phyloP scores from a whole-genome alignment of 1,140 invertebrate genomes.

The Drosophila paulistorum region DNA sequence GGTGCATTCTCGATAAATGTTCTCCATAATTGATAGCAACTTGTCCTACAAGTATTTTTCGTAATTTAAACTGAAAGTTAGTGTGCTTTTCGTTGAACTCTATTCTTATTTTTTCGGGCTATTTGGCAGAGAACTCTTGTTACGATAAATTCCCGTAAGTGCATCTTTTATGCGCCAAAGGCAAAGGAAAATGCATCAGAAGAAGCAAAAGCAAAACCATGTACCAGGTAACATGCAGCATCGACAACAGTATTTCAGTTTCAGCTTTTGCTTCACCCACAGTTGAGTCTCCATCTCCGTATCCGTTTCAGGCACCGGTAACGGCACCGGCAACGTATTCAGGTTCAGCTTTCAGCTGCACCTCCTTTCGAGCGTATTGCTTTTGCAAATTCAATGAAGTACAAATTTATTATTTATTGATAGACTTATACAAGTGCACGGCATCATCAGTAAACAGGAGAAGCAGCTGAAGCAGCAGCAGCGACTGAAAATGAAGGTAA shows the following conservation, averaged over 20 bases:
- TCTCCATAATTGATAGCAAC: too few relatives aligned
- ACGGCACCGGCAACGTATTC: background rate
- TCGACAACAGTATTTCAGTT: background rate
- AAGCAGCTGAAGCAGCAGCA: background rate
- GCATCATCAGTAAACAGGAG: conserved; percentile 17
- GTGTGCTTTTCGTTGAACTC: background rate
- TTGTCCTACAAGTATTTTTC: background rate
- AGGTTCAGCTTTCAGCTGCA: conserved; percentile 24
- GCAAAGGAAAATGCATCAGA: conserved; percentile 48
- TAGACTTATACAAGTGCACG: conserved; percentile 67
- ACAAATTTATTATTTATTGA: conserved; percentile 77
- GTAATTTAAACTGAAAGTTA: background rate
- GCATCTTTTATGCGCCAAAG: conserved; percentile 51
- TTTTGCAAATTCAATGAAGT: conserved; percentile 72
- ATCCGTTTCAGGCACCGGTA: background rate
- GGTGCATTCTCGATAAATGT: too few relatives aligned
- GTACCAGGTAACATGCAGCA: conserved; percentile 1
- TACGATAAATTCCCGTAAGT: conserved; percentile 25
- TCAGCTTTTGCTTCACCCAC: background rate
- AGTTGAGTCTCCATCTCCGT: background rate
- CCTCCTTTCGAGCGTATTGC: conserved; percentile 60
- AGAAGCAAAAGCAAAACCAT: conserved; percentile 1
- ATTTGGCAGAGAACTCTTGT: conserved; percentile 3
- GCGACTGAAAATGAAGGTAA: background rate
- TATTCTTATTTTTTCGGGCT: conserved; percentile 4